Evolutionary conservation across 2,797 vertebrate genomes (phyloP).

Genomic region (Sardinella longiceps): DNA sequence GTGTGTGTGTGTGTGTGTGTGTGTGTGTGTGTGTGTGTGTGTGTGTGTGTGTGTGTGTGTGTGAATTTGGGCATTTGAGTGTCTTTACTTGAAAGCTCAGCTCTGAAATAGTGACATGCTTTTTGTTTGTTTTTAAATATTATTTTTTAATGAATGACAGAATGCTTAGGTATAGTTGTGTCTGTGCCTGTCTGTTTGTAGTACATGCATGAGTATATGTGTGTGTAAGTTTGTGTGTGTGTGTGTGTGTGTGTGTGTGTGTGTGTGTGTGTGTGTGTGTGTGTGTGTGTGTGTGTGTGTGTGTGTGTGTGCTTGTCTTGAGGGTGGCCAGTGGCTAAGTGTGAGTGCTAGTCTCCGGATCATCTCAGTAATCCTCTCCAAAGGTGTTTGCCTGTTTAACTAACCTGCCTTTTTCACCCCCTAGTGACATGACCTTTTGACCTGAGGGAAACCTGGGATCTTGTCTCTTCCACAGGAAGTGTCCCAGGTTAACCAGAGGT

Average conservation of each 20-base stretch:
- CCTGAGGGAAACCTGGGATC: neutral
- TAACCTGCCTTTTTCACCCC: neutral
- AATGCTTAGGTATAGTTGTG: neutral
- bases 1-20: neutral
- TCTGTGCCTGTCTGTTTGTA: neutral
- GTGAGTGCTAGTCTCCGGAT: neutral
- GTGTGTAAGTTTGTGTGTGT: neutral
- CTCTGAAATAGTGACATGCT: neutral
- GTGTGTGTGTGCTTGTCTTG: neutral
- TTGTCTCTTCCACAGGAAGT: neutral
- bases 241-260: neutral
- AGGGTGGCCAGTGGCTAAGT: neutral
- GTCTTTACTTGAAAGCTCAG: constrained; percentile 53
- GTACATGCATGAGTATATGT: neutral
- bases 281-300: neutral
- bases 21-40: neutral
- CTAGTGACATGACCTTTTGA: neutral
- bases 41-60: neutral
- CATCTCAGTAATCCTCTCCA: neutral
- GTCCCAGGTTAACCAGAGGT: neutral
- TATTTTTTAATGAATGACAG: neutral
- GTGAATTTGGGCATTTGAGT: constrained; percentile 39
- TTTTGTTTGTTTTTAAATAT: neutral
- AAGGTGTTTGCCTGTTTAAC: neutral
- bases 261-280: neutral